Evolutionary conservation across 1,140 invertebrate species (phyloP).

Genomic region (Oscheius sp.): DNA sequence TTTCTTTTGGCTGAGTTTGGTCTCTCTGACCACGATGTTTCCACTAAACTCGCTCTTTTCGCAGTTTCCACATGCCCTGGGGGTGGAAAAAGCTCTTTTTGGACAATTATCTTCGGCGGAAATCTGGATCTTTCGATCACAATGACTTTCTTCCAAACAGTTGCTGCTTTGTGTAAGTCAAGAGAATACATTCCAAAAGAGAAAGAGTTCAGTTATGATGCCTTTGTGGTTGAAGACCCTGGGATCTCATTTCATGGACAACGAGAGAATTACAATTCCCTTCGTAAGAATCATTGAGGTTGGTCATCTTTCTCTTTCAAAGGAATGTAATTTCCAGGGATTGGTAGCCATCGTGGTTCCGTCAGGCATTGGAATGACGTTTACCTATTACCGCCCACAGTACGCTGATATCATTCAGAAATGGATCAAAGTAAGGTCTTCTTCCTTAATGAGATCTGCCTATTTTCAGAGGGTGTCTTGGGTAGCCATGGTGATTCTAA

Average conservation of each 20-base stretch:
- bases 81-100: slow-evolving; percentile 64
- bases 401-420: slow-evolving; percentile 1
- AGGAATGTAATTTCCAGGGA: neutral
- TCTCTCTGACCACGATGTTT: slow-evolving; percentile 47
- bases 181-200: slow-evolving; percentile 7
- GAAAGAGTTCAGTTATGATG: slow-evolving; percentile 73
- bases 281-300: slow-evolving; percentile 4
- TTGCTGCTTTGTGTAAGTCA: slow-evolving; percentile 73
- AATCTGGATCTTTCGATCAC: slow-evolving; percentile 64
- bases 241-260: slow-evolving; percentile 1
- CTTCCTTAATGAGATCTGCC: slow-evolving; percentile 59
- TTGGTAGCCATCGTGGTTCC: neutral
- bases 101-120: slow-evolving; percentile 63
- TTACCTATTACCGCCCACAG: neutral
- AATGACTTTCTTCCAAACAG: slow-evolving; percentile 73
- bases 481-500: slow-evolving; percentile 76
- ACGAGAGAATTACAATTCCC: neutral
- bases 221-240: slow-evolving; percentile 87
- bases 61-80: slow-evolving; percentile 64
- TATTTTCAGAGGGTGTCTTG: slow-evolving; percentile 80
- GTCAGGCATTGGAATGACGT: neutral
- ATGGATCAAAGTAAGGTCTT: neutral
- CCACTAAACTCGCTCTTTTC: slow-evolving; percentile 62
- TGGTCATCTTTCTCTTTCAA: too few species aligned
- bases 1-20: slow-evolving; percentile 39